Evolutionary conservation across 2,888 invertebrate species (phyloP).

Genomic region (Nasonia oneida): DNA sequence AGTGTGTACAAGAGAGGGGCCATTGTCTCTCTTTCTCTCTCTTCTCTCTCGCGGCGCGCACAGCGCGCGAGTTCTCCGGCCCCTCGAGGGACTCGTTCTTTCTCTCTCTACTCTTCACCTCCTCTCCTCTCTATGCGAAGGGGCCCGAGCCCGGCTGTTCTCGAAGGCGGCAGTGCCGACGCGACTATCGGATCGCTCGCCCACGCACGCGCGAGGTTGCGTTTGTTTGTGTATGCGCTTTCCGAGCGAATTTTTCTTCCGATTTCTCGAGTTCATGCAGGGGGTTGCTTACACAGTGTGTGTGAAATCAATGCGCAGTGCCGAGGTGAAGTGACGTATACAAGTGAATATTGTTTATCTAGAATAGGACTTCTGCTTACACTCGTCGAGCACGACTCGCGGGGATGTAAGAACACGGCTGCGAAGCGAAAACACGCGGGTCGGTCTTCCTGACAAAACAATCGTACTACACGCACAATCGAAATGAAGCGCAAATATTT

Average conservation of each 20-base stretch:
- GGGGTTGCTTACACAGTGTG: too few relatives aligned
- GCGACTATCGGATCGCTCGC: slow-evolving; percentile 67
- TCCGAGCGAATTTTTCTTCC: slow-evolving; percentile 27
- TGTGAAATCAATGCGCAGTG: background rate
- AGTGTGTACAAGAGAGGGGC: slow-evolving; percentile 60
- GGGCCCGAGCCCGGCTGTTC: slow-evolving; percentile 63
- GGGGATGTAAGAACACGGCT: background rate
- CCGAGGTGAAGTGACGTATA: background rate
- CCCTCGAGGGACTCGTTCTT: slow-evolving; percentile 45
- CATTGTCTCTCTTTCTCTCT: slow-evolving; percentile 68
- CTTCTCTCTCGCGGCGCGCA: slow-evolving; percentile 25
- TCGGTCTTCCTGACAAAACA: background rate
- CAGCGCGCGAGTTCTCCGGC: slow-evolving; percentile 15
- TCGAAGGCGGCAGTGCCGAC: slow-evolving; percentile 66
- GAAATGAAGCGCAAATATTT: background rate
- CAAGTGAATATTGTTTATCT: background rate
- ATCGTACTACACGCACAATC: too few relatives aligned
- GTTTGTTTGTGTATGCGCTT: background rate
- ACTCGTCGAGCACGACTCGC: background rate
- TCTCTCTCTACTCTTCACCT: slow-evolving; percentile 3
- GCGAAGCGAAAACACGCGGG: background rate
- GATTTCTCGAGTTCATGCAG: background rate
- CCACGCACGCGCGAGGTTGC: slow-evolving; percentile 53
- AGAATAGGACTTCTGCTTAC: too few relatives aligned
- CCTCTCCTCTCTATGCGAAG: slow-evolving; percentile 19